These are phyloP conservation scores for Cephalopholis sonnerati DNA, from an alignment of 2,113 vertebrate species.

Conservation along the genomic window DNA sequence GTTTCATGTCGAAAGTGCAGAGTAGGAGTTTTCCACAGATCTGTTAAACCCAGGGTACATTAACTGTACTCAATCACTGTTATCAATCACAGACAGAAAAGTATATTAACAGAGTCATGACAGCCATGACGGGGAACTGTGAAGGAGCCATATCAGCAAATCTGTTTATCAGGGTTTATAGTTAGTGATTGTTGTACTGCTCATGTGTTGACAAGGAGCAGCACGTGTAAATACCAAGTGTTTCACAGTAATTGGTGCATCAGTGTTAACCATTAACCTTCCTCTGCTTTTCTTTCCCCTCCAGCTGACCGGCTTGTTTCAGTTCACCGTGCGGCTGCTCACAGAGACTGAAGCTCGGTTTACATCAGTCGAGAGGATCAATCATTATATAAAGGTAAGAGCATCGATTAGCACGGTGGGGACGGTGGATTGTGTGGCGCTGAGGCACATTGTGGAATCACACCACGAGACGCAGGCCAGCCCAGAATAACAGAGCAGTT, in stretches of 20 bases:
- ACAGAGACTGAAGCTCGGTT: conserved; percentile 88
- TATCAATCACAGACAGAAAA: too few relatives aligned
- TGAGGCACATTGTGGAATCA: conserved; percentile 18
- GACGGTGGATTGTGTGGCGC: conserved; percentile 33
- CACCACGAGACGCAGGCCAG: neutral
- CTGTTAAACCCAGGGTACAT: too few relatives aligned
- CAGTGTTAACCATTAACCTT: conserved; percentile 53
- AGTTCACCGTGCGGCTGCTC: conserved; percentile 87
- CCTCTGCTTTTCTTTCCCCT: conserved; percentile 34
- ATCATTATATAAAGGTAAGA: conserved; percentile 88
- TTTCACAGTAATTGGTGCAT: conserved; percentile 33
- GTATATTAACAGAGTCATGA: too few relatives aligned
- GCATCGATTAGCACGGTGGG: conserved; percentile 16
- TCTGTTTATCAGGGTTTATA: conserved; percentile 31
- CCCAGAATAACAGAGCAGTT: conserved; percentile 20
- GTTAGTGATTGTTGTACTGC: conserved; percentile 27
- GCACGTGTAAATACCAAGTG: conserved; percentile 6
- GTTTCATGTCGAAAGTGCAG: too few relatives aligned
- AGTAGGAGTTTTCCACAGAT: too few relatives aligned
- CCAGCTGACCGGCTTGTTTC: conserved; percentile 88
- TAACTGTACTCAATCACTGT: too few relatives aligned
- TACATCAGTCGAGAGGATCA: conserved; percentile 90
- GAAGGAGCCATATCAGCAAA: conserved; percentile 33
- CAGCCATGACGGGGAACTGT: neutral
- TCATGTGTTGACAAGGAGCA: neutral